Base-by-base conservation (phyloP, 1,140 invertebrate species). In the Orchestia grillus region DNA sequence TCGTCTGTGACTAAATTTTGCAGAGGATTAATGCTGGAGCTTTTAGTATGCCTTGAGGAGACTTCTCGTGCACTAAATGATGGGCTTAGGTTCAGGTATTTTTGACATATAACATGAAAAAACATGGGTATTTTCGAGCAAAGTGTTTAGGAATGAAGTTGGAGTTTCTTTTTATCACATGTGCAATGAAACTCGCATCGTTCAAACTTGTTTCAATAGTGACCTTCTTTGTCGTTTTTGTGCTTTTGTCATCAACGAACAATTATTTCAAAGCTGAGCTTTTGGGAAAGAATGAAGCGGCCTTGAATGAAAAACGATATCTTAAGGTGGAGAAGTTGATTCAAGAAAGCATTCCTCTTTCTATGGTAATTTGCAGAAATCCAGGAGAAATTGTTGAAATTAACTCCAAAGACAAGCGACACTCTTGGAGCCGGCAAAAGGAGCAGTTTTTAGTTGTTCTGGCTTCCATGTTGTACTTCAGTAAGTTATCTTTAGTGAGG, bases 401-500 rank as follows among this genome's bases (percentile, higher is more conserved):
- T 1, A 44, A 96, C 57, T 40, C n/a, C 41, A 44, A 43, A n/a
- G 42, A 57, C 44, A 91, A 91, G 42, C 47, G 90, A 15, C n/a
- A 40, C 28, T 47, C 42, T 47, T 96, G 96, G 96, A 90, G 41
- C 15, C 95, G 96, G 88, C 96, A 96, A 40, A 77, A 94, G 4
- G 45, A 96, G 28, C 96, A 96, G 87, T 90, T 96, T 47, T n/a
- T 41, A 0, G 95, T 95, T 0, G 45, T 96, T 91, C 36, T 96
- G 23, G 96, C 92, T 57, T 96, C 96, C 36, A 62, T 96, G 11
- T 88, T 96, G 0, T 96, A 96, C 62, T 96, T 96, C 53, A 96
- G 95, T 94, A 95, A 96, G n/a, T 96, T 96, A 94, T 23, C 96
- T 40, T n/a, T 57, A 40, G 96, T 96, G 96, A 77, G 96, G 23